Evolutionary conservation across 53 echinoderm and acorn worm genomes (phyloP), one percentile per base, ranked within the genome.

Genomic region (Patiria pectinifera): DNA sequence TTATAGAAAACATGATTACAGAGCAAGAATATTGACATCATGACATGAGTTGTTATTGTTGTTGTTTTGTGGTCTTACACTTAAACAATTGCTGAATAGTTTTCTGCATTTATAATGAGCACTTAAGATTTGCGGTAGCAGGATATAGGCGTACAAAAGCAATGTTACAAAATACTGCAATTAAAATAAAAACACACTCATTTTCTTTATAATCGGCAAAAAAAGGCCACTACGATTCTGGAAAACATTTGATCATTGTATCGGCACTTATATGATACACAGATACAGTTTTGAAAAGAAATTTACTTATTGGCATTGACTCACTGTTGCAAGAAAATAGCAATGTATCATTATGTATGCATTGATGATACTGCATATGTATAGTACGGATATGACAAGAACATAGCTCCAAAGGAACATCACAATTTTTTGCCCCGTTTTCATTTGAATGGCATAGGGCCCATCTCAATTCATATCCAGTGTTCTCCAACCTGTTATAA

Each of bases 201-300:
- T 87, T 84, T 59, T 87, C n/a, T n/a, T 87, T 53, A 74, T 59
- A 76, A 23, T 23, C 49, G 60, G 60, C 78, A 87, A 87, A 58
- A 74, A 58, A 82, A 82, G 87, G 87, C 87, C 87, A 87, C 87
- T 76, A 61, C 62, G 72, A 77, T 87, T 75, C 25, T 78, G 87
- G 87, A 87, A 87, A 77, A 87, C 77, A 23, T 10, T 61, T 59
- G 11, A 25, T 61, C 8, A 12, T 10, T 46, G 19, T 60, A 47
- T 72, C 35, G 87, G 87, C 78, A 87, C 78, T 87, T 87, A 8
- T 77, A 84, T 71, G 85, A 63, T 63, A 66, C 46, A 85, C 85
- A 69, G 11, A 63, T 69, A 14, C 6, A 69, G 16, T 10, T 85
- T 66, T 3, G 69, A 62, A 24, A 43, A 25, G 35, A 15, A 43